phyloP scores from a whole-genome alignment of 1,140 invertebrate species.

The Hycleus cichorii region DNA sequence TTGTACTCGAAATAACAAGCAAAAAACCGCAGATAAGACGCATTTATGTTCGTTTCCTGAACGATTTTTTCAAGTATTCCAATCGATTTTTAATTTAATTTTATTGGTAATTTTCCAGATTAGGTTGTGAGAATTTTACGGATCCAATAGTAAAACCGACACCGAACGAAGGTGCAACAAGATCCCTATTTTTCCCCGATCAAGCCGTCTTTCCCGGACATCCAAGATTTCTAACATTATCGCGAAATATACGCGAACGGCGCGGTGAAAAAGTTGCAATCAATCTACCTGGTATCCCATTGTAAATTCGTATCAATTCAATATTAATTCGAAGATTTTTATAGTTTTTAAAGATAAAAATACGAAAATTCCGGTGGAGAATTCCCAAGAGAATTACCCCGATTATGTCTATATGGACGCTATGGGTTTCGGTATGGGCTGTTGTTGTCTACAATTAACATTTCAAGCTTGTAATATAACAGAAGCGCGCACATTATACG shows the following conservation, averaged over 20 bases:
- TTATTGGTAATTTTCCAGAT: constrained; percentile 44
- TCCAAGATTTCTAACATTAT: constrained; percentile 92
- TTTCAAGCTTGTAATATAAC: constrained; percentile 96
- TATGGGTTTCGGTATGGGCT: constrained; percentile 99
- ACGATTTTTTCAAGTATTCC: no score
- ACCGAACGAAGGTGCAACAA: constrained; percentile 66
- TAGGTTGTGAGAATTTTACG: constrained; percentile 88
- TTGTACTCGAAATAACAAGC: no score
- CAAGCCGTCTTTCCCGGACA: constrained; percentile 89
- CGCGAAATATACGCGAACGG: constrained; percentile 84
- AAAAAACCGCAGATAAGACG: no score
- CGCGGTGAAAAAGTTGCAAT: constrained; percentile 93
- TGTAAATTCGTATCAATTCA: not conserved
- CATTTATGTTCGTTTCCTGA: no score
- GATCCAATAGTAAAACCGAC: constrained; percentile 64
- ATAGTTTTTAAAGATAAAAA: constrained; percentile 60
- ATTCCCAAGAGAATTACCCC: constrained; percentile 53
- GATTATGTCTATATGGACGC: constrained; percentile 96
- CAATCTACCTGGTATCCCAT: constrained; percentile 78
- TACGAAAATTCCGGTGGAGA: constrained; percentile 74
- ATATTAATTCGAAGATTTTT: not conserved
- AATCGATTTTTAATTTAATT: no score
- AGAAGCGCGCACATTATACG: constrained; percentile 93
- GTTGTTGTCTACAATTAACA: constrained; percentile 92
- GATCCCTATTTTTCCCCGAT: constrained; percentile 92